phyloP scores from a whole-genome alignment of 2,888 invertebrate genomes.

The Drosophila maculinotata region DNA sequence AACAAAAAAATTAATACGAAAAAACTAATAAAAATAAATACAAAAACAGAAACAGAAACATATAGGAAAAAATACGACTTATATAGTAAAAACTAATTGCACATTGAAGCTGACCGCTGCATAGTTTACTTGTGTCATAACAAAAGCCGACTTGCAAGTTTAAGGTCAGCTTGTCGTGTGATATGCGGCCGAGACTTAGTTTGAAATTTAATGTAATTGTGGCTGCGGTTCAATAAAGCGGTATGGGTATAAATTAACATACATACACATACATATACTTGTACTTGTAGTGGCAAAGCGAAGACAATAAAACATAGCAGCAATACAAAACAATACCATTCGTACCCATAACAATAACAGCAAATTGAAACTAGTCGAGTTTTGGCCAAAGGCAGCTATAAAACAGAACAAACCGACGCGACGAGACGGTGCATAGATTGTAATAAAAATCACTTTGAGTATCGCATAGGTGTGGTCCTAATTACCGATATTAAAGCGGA shows the following conservation, averaged over 20 bases:
- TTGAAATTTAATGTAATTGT: slow-evolving; percentile 54
- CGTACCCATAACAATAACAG: slow-evolving; percentile 44
- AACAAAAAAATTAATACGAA: slow-evolving; percentile 10
- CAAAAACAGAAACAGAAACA: slow-evolving; percentile 18
- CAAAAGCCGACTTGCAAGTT: slow-evolving; percentile 76
- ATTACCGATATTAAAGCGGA: slow-evolving; percentile 82
- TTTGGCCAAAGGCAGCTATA: slow-evolving; percentile 76
- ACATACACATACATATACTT: slow-evolving; percentile 24
- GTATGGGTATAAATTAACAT: slow-evolving; percentile 44
- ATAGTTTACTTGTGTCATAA: slow-evolving; percentile 67
- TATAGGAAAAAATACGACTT: slow-evolving; percentile 32
- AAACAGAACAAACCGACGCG: slow-evolving; percentile 52
- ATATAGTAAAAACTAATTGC: slow-evolving; percentile 76
- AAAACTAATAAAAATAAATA: slow-evolving; percentile 36
- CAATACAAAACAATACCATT: slow-evolving; percentile 28
- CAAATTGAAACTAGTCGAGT: slow-evolving; percentile 80
- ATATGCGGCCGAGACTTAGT: slow-evolving; percentile 52
- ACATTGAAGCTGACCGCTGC: slow-evolving; percentile 70
- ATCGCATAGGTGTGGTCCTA: slow-evolving; percentile 82
- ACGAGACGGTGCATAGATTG: slow-evolving; percentile 38
- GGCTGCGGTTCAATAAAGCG: slow-evolving; percentile 57
- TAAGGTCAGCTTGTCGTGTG: slow-evolving; percentile 71
- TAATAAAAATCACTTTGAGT: slow-evolving; percentile 76
- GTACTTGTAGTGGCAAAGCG: slow-evolving; percentile 30
- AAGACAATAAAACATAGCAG: slow-evolving; percentile 46